Conservation (phyloP, 2,888 invertebrate genomes). For the Cryptocheilus praepositus region DNA sequence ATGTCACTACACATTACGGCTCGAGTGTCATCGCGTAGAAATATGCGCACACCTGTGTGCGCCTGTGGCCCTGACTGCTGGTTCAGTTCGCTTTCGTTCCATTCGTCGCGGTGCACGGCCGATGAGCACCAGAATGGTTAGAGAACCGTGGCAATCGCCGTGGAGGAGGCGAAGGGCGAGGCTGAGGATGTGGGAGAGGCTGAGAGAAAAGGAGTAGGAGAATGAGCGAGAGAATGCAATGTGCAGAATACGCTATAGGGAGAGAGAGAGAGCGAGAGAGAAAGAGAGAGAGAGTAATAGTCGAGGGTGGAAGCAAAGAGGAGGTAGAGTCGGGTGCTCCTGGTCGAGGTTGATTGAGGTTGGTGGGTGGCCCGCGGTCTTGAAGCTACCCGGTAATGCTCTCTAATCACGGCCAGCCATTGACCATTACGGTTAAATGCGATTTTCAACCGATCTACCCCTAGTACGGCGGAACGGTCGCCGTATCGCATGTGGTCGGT, state of each 20-base stretch:
- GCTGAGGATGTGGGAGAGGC: slow-evolving; percentile 4
- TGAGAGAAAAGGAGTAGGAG: slow-evolving; percentile 10
- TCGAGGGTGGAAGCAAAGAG: slow-evolving; percentile 1
- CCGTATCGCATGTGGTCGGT: too few species aligned
- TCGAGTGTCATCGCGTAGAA: too few species aligned
- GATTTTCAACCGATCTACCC: slow-evolving; percentile 64
- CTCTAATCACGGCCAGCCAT: slow-evolving; percentile 68
- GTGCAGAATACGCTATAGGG: not conserved
- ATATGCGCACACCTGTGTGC: slow-evolving; percentile 9
- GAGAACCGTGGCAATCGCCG: slow-evolving; percentile 39
- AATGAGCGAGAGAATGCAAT: slow-evolving; percentile 7
- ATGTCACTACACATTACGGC: too few species aligned
- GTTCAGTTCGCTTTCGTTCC: slow-evolving; percentile 30
- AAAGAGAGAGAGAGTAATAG: not conserved
- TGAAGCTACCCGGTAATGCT: slow-evolving; percentile 62
- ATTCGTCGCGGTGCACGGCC: slow-evolving; percentile 16
- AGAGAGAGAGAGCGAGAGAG: not conserved
- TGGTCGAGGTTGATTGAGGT: slow-evolving; percentile 59
- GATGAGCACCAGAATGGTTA: slow-evolving; percentile 25
- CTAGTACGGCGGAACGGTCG: too few species aligned
- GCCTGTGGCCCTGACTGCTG: slow-evolving; percentile 13
- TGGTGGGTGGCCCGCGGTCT: slow-evolving; percentile 66
- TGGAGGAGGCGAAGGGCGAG: slow-evolving; percentile 22
- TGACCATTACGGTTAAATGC: slow-evolving; percentile 68
- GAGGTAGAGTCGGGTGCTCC: not conserved